Conservation (phyloP, 2,888 invertebrate species). For the Ceramica pisi region DNA sequence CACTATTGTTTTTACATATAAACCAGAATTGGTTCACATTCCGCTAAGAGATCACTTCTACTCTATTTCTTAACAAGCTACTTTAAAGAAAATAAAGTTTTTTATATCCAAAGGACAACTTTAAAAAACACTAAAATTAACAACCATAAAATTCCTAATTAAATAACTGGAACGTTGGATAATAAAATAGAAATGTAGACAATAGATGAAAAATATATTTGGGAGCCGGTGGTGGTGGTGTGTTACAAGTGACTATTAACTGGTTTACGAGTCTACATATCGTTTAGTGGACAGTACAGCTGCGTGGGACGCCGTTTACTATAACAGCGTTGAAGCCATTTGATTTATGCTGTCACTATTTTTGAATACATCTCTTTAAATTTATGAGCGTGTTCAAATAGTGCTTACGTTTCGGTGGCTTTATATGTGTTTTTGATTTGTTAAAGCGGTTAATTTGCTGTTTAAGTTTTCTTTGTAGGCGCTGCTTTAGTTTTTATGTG, state of each 20-base stretch:
- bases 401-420: slow-evolving; percentile 56
- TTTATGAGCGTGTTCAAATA: slow-evolving; percentile 64
- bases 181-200: slow-evolving; percentile 53
- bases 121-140: slow-evolving; percentile 39
- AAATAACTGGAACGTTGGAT: slow-evolving; percentile 40
- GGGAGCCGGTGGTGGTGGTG: slow-evolving; percentile 49
- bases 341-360: slow-evolving; percentile 69
- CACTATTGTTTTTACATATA: not conserved
- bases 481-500: slow-evolving; percentile 55
- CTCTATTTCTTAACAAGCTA: slow-evolving; percentile 4
- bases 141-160: slow-evolving; percentile 45
- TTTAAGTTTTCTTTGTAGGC: slow-evolving; percentile 40
- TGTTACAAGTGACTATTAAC: slow-evolving; percentile 72
- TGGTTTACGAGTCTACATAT: slow-evolving; percentile 72
- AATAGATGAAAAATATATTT: slow-evolving; percentile 54
- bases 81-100: slow-evolving; percentile 40
- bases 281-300: slow-evolving; percentile 70
- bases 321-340: slow-evolving; percentile 69
- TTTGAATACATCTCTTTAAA: slow-evolving; percentile 67
- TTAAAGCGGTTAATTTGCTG: slow-evolving; percentile 61
- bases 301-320: slow-evolving; percentile 67
- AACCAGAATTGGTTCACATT: slow-evolving; percentile 14
- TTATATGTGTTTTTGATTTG: slow-evolving; percentile 66
- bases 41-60: slow-evolving; percentile 1
- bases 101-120: slow-evolving; percentile 50